Percentiles rank a stretch among this genome's conserved stretches.
phyloP scores from a whole-genome alignment of 2,113 vertebrate genomes.

The Pontoporia blainvillei region DNA sequence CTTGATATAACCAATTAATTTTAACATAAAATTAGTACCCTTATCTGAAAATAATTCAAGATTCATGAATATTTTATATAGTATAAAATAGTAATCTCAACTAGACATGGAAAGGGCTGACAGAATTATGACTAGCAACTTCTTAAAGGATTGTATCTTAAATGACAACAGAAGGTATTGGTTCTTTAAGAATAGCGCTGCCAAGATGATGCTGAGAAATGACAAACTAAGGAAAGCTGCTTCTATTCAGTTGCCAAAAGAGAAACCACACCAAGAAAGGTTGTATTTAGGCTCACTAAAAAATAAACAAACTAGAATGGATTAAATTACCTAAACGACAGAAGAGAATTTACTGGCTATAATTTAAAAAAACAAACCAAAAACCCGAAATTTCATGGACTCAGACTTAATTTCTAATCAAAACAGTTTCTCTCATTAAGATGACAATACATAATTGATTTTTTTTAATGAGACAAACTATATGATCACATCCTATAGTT shows the following conservation, averaged over 20 bases:
- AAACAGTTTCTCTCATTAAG: slow-evolving; percentile 38
- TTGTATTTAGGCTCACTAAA: not conserved
- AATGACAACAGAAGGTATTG: not conserved
- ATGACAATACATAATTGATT: not conserved
- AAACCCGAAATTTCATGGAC: not conserved
- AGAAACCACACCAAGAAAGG: not conserved
- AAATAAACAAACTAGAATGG: not conserved
- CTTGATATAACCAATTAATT: slow-evolving; percentile 29
- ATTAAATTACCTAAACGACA: slow-evolving; percentile 5
- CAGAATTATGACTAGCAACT: slow-evolving; percentile 20
- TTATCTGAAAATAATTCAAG: slow-evolving; percentile 52
- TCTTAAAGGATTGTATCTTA: slow-evolving; percentile 15
- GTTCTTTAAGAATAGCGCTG: not conserved
- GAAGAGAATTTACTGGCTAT: not conserved
- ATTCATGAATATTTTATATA: slow-evolving; percentile 17
- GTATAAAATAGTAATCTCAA: slow-evolving; percentile 17
- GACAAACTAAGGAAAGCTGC: not conserved
- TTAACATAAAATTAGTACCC: slow-evolving; percentile 25
- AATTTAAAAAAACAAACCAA: not conserved
- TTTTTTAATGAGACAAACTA: not conserved
- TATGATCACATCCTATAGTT: not conserved
- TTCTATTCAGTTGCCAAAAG: slow-evolving; percentile 12
- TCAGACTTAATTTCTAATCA: slow-evolving; percentile 34
- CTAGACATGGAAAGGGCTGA: not conserved
- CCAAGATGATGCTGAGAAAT: not conserved